Base-by-base conservation (phyloP, 1,140 invertebrate species). In the Lucilia cuprina region DNA sequence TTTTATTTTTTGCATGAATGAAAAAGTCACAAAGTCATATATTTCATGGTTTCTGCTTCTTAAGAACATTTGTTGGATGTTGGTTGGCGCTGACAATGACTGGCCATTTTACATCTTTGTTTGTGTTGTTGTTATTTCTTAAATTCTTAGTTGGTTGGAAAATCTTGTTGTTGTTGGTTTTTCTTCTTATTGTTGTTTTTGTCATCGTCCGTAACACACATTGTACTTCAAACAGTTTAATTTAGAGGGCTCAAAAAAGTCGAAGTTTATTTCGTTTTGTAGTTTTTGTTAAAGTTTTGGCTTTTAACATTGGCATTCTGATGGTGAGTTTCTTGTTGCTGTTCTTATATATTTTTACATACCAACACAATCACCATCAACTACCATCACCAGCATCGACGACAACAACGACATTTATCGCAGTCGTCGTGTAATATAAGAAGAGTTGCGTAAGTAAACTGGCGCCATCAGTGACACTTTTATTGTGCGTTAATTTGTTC, bases 381-480 rank as follows among this genome's bases (percentile, higher is more conserved):
- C 1, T 30, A 10, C 65, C 17, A 70, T 21, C 65, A n/a, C 13
- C 41, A 60, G 14, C n/a, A n/a, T 70, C 21, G 25, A 70, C 65
- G 25, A 60, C 13, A 60, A 60, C 55, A 14, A 60, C 14, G 55
- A 60, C 55, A 60, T 60, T 60, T 60, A 60, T 60, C 55, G 55
- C 55, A 17, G 75, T 41, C n/a, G 75, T 55, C 19, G 47, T 25
- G 41, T 41, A 41, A 41, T 41, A 41, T 41, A 41, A 41, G 41
- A 41, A 41, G 41, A 41, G 41, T 80, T 80, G 77, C 77, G 77
- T 82, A 70, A 82, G 82, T 82, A 41, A 35, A 65, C 49, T 82
- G 82, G 82, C 82, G 82, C 82, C 82, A 82, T 82, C 82, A 41
- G 82, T 82, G 82, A 82, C 82, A 82, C 21, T 82, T 82, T 82